Evolutionary conservation across 2,797 vertebrate species (phyloP).

Genomic region (Rhynchonycteris naso): DNA sequence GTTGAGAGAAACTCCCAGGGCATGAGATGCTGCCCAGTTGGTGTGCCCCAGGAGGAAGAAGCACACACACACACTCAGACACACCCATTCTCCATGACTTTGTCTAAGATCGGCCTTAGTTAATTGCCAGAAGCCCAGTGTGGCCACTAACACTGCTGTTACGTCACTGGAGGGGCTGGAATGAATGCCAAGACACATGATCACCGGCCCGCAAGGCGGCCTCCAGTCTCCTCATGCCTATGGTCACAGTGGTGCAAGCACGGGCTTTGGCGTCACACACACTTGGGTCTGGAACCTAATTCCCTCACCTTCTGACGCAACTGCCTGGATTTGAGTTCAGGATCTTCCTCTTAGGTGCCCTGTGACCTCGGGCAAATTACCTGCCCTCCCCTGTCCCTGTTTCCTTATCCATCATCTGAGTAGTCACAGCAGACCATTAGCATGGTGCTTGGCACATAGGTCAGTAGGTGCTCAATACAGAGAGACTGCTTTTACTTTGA

Average conservation of each 20-base stretch:
- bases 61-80: background rate
- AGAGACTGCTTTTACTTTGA: background rate
- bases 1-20: background rate
- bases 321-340: background rate
- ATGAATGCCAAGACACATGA: background rate
- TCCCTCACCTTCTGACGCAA: background rate
- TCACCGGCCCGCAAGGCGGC: fast-evolving
- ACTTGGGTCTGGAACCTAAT: background rate
- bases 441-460: background rate
- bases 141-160: background rate
- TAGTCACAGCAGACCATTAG: background rate
- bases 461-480: background rate
- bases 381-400: background rate
- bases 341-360: background rate
- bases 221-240: too few species aligned
- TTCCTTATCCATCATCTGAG: background rate
- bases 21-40: background rate
- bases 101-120: background rate
- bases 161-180: background rate
- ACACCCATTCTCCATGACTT: background rate
- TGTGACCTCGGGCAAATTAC: background rate
- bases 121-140: background rate
- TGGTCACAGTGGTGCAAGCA: fast-evolving
- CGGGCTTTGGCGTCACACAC: background rate
- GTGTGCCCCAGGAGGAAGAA: background rate